Conservation (phyloP, 2,113 vertebrate genomes). For the Coptodon bakossiorum region DNA sequence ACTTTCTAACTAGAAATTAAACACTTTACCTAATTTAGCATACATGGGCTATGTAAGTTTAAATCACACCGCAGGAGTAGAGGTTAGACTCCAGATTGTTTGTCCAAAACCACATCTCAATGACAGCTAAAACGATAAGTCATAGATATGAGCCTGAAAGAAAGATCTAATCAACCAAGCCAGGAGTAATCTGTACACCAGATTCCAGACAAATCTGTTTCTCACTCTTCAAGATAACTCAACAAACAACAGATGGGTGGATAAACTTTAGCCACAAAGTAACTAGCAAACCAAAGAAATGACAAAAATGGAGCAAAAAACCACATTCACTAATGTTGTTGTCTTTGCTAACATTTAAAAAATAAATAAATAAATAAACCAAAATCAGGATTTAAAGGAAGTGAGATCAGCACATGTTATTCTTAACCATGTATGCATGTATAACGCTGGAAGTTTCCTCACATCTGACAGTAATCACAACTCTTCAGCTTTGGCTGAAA, state of each 20-base stretch:
- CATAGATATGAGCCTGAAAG: background rate
- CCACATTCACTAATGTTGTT: background rate
- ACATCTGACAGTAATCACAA: slow-evolving; percentile 16
- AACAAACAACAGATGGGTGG: background rate
- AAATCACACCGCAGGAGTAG: background rate
- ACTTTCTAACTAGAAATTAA: background rate
- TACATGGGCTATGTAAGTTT: fast-evolving
- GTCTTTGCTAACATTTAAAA: background rate
- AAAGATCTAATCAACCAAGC: background rate
- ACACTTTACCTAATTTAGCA: fast-evolving
- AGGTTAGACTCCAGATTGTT: background rate
- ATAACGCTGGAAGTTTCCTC: background rate
- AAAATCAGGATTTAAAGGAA: background rate
- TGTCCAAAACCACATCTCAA: background rate
- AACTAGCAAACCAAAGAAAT: background rate
- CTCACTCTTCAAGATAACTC: background rate
- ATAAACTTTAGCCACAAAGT: background rate
- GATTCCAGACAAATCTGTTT: background rate
- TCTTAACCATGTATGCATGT: background rate
- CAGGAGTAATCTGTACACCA: fast-evolving
- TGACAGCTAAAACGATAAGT: background rate
- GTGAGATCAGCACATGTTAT: background rate
- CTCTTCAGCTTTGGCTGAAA: background rate
- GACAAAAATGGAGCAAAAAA: background rate
- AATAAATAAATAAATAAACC: background rate